These are phyloP conservation scores for Aurelia coerulea DNA, from an alignment of 30 jellyfish, hydroid and myxozoan species.

Conservation along the genomic window DNA sequence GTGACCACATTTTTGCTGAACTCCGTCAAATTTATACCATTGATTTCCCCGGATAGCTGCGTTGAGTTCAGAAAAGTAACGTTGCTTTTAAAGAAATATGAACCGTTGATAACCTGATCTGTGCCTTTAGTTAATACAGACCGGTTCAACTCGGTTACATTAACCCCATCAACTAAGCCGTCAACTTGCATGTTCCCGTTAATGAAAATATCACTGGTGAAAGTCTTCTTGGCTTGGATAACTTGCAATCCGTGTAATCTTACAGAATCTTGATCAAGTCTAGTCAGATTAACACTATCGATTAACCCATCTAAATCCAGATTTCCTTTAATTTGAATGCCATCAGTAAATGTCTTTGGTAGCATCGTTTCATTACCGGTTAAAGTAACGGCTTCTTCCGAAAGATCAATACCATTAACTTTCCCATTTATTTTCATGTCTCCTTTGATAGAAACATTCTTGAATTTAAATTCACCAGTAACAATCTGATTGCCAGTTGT, in stretches of 20 bases:
- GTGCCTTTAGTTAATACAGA: conserved; percentile 45
- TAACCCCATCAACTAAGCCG: conserved; percentile 85
- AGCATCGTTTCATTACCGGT: conserved; percentile 69
- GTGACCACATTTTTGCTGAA: conserved; percentile 49
- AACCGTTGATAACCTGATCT: conserved; percentile 78
- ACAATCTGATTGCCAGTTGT: conserved; percentile 55
- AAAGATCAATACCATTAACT: conserved; percentile 75
- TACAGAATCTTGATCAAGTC: conserved; percentile 65
- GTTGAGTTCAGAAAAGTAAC: conserved; percentile 10
- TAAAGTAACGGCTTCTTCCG: conserved; percentile 73
- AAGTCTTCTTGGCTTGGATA: conserved; percentile 57
- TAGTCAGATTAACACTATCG: conserved; percentile 67
- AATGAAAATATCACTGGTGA: conserved; percentile 30
- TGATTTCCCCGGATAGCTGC: conserved; percentile 30
- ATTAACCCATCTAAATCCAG: conserved; percentile 62
- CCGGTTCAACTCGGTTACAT: conserved; percentile 58
- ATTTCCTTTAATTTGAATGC: conserved; percentile 4
- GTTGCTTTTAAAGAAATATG: conserved; percentile 12
- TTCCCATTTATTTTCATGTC: conserved; percentile 50
- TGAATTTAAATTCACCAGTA: conserved; percentile 26
- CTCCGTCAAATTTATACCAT: conserved; percentile 44
- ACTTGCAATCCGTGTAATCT: conserved; percentile 42
- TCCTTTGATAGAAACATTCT: conserved; percentile 31
- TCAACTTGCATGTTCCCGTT: conserved; percentile 40
- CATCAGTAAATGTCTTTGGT: conserved; percentile 47